phyloP scores from a whole-genome alignment of 1,140 invertebrate species.

The Bombus pyrosoma region DNA sequence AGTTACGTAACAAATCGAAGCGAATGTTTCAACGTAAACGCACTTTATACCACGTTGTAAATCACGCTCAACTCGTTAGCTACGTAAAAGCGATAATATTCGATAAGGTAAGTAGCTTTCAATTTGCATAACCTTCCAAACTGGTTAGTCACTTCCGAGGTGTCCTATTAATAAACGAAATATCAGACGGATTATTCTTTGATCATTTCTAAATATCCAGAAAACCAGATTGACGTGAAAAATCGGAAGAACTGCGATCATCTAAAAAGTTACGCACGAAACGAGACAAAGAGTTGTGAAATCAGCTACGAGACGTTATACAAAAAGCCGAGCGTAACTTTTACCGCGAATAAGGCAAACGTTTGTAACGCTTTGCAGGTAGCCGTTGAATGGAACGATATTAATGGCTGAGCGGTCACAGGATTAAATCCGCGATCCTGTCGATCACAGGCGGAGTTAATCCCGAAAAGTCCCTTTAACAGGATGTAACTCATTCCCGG shows the following conservation, averaged over 20 bases:
- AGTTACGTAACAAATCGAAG: too few species aligned
- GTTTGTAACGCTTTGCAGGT: not conserved
- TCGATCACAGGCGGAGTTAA: slow-evolving; percentile 29
- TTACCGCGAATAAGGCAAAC: not conserved
- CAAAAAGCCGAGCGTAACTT: not conserved
- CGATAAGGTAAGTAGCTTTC: not conserved
- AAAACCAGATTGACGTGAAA: too few species aligned
- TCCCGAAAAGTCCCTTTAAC: slow-evolving; percentile 31
- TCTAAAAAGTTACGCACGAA: too few species aligned
- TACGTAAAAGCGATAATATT: not conserved
- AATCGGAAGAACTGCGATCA: too few species aligned
- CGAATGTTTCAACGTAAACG: not conserved
- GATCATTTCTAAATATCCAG: not conserved
- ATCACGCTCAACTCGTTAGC: not conserved
- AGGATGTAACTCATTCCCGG: slow-evolving; percentile 30
- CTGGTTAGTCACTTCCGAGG: too few species aligned
- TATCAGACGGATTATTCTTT: not conserved
- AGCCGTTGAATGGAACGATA: not conserved
- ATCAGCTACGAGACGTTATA: too few species aligned
- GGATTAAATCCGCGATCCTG: slow-evolving; percentile 15
- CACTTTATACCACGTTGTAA: not conserved
- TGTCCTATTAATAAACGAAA: too few species aligned
- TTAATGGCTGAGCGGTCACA: not conserved
- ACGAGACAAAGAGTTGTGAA: too few species aligned
- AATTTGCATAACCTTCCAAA: not conserved